Evolutionary conservation across 2,113 vertebrate genomes (phyloP).

Genomic region (Notarius quadriscutis): DNA sequence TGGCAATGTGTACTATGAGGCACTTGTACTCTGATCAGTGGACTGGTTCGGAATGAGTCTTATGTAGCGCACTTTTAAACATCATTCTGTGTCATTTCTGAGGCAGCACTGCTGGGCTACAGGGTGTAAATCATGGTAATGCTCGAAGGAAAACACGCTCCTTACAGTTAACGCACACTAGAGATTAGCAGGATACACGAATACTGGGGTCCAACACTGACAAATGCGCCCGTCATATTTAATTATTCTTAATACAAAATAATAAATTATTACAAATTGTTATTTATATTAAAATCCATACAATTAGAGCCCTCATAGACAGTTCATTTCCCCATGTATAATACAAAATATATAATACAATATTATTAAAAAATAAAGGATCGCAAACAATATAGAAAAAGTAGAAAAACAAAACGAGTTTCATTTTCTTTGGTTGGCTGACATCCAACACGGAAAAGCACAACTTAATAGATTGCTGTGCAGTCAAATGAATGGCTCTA

Average conservation of each 20-base stretch:
- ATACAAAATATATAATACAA: slow-evolving; percentile 72
- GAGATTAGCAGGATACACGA: slow-evolving; percentile 55
- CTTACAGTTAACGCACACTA: slow-evolving; percentile 44
- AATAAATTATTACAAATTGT: slow-evolving; percentile 81
- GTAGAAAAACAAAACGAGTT: slow-evolving; percentile 40
- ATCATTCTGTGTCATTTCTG: slow-evolving; percentile 15
- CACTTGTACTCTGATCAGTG: slow-evolving; percentile 8
- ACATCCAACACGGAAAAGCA: slow-evolving; percentile 82
- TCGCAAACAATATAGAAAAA: slow-evolving; percentile 51
- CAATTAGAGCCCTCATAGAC: slow-evolving; percentile 59
- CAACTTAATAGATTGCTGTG: slow-evolving; percentile 67
- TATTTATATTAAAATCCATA: slow-evolving; percentile 82
- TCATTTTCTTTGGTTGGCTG: slow-evolving; percentile 82
- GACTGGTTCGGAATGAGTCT: slow-evolving; percentile 14
- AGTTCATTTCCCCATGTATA: slow-evolving; percentile 67
- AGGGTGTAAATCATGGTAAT: slow-evolving; percentile 62
- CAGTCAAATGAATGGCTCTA: slow-evolving; percentile 72
- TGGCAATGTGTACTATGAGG: slow-evolving; percentile 17
- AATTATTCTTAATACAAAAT: slow-evolving; percentile 63
- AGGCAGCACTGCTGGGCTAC: slow-evolving; percentile 44
- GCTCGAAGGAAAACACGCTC: slow-evolving; percentile 61
- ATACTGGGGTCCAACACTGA: slow-evolving; percentile 80
- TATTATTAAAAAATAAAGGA: slow-evolving; percentile 53
- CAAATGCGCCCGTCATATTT: slow-evolving; percentile 66
- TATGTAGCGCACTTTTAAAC: neutral